Conservation (phyloP, 2,888 invertebrate species). For the Amphipyra berbera region DNA sequence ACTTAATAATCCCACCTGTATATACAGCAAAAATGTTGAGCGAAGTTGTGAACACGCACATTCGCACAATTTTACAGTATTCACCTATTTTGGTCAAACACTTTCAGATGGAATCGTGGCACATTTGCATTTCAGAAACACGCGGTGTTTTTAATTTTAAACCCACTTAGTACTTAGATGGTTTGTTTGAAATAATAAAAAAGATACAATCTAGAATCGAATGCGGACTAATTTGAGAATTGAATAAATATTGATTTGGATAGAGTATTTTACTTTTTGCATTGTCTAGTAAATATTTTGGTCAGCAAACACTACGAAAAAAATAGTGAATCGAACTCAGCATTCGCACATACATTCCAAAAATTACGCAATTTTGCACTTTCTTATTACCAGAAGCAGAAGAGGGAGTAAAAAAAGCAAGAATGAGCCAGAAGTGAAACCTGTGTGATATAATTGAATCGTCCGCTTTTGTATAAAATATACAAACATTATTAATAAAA, state of each 20-base stretch:
- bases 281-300: too few species aligned
- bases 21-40: slow-evolving; percentile 58
- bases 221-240: slow-evolving; percentile 20
- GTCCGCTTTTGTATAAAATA: too few species aligned
- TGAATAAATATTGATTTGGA: slow-evolving; percentile 34
- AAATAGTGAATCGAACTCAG: too few species aligned
- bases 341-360: too few species aligned
- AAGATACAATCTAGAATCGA: slow-evolving; percentile 13
- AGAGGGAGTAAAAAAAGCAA: too few species aligned
- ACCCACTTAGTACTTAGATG: slow-evolving; percentile 25
- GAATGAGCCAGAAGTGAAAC: too few species aligned
- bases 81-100: slow-evolving; percentile 53
- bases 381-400: too few species aligned
- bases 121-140: slow-evolving; percentile 48
- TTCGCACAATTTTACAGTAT: slow-evolving; percentile 63
- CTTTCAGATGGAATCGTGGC: slow-evolving; percentile 38
- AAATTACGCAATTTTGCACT: too few species aligned
- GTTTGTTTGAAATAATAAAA: slow-evolving; percentile 40
- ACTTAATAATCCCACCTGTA: slow-evolving; percentile 56
- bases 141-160: slow-evolving; percentile 45
- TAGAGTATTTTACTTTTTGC: background rate
- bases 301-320: too few species aligned
- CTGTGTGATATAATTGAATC: too few species aligned
- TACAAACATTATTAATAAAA: too few species aligned
- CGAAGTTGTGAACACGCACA: slow-evolving; percentile 60